Conservation (phyloP, 2,888 invertebrate species). For the Scaptomyza cyrtandrae region DNA sequence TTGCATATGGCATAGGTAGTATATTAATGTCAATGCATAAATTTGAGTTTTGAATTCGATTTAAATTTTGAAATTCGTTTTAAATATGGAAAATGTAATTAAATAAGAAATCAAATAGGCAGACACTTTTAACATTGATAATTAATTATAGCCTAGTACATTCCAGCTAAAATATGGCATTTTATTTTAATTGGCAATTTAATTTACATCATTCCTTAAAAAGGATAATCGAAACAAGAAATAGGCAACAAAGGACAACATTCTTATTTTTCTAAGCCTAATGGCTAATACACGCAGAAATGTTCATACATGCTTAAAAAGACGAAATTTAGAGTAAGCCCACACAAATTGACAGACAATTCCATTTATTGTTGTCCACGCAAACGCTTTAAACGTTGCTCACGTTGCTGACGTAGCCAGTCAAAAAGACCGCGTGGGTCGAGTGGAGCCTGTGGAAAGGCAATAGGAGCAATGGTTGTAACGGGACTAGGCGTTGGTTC, state of each 20-base stretch:
- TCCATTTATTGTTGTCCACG: conserved; percentile 8
- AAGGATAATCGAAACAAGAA: background rate
- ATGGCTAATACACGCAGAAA: conserved; percentile 9
- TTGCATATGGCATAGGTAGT: no score
- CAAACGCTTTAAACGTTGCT: conserved; percentile 48
- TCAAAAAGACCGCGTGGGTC: conserved; percentile 33
- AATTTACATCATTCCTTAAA: conserved; percentile 5
- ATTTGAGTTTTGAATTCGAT: no score
- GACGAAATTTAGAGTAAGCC: conserved; percentile 34
- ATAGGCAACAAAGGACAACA: background rate
- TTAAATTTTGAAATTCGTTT: no score
- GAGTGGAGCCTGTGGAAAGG: conserved; percentile 20
- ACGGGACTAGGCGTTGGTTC: conserved; percentile 9
- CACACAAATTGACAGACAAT: background rate
- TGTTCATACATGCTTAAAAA: conserved; percentile 43
- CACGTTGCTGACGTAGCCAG: conserved; percentile 62
- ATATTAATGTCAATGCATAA: no score
- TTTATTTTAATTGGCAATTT: conserved; percentile 1
- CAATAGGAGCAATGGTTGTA: conserved; percentile 37
- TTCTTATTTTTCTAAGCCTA: background rate
- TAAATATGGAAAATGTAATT: no score
- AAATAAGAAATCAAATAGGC: no score
- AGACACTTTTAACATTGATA: no score
- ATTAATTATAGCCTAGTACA: no score
- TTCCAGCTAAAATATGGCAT: background rate